Evolutionary conservation across 1,140 invertebrate species (phyloP), one percentile per base, ranked within the genome.

Genomic region (Amyelois transitella): DNA sequence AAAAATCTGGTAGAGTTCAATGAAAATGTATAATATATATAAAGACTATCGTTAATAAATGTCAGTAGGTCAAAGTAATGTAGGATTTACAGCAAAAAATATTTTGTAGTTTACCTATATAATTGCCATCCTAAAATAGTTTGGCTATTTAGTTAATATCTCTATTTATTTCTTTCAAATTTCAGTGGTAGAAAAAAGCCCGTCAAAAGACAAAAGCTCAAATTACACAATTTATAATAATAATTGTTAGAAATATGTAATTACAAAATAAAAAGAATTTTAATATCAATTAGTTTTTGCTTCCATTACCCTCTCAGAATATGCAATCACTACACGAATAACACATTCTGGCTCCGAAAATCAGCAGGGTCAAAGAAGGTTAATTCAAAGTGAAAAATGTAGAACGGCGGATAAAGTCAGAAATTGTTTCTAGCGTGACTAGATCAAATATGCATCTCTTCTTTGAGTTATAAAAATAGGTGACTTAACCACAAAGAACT

Each of bases 251-350:
- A 38, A 38, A 38, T 38, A 38, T 38, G 32, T 38, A 38, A 38
- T 38, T 38, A 14, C 20, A 51, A 45, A 51, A 43, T 28, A 22
- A 53, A 53, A 55, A 14, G 10, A 51, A 19, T 38, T 38, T 38
- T 38, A 38, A 38, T 38, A 38, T 38, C 32, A 38, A 14, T 38
- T n/a, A 8, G n/a, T 38, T 24, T 3, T 24, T 38, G n/a, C n/a
- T 38, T 38, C 12, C 32, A 38, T 38, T 38, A 8, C 3, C n/a
- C 5, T 10, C 4, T 4, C 28, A 24, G 22, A 24, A 24, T 24
- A 24, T 24, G 3, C 22, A 5, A 24, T 8, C 8, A 24, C n/a
- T 24, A 24, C 22, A 24, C 8, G 22, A 8, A 24, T 24, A 24
- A 24, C 22, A 24, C 3, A 24, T 8, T 24, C 22, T 8, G 8